These are phyloP conservation scores for Phylloscopus collybita DNA, from an alignment of 2,797 vertebrate genomes.

Conservation along the genomic window DNA sequence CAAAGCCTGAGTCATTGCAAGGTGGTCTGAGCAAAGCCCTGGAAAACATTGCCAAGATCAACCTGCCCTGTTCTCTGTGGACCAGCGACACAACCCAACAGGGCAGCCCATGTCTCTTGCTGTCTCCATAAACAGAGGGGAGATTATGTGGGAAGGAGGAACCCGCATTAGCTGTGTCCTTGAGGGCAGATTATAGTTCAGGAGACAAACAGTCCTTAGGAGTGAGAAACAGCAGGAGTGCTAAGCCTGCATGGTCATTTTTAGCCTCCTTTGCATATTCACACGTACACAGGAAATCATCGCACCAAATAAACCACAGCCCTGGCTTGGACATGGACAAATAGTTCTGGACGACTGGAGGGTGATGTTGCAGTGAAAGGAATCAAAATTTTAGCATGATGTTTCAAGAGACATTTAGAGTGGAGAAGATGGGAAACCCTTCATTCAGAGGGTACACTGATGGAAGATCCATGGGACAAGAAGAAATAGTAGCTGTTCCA, in stretches of 20 bases:
- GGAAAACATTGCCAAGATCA: neutral
- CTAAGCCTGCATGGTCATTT: neutral
- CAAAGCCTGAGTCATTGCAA: neutral
- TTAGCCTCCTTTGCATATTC: neutral
- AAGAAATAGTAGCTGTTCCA: neutral
- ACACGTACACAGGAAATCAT: neutral
- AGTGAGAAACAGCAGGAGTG: neutral
- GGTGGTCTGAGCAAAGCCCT: conserved; percentile 1
- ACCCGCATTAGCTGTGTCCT: neutral
- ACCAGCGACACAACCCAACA: neutral
- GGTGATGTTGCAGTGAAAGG: neutral
- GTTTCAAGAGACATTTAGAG: neutral
- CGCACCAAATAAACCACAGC: neutral
- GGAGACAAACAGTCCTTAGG: conserved; percentile 20
- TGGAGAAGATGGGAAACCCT: neutral
- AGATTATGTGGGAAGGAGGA: conserved; percentile 17
- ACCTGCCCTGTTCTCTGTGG: neutral
- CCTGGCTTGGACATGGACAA: neutral
- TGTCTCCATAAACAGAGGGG: neutral
- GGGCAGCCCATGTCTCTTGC: neutral
- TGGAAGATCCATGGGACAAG: neutral
- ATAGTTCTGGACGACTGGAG: neutral
- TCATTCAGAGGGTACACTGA: neutral
- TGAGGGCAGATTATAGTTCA: neutral
- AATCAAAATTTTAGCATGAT: neutral